Percentiles rank a stretch among this genome's conserved stretches.
Conservation (phyloP, 1,140 invertebrate genomes). For the Acromyrmex echinatior region DNA sequence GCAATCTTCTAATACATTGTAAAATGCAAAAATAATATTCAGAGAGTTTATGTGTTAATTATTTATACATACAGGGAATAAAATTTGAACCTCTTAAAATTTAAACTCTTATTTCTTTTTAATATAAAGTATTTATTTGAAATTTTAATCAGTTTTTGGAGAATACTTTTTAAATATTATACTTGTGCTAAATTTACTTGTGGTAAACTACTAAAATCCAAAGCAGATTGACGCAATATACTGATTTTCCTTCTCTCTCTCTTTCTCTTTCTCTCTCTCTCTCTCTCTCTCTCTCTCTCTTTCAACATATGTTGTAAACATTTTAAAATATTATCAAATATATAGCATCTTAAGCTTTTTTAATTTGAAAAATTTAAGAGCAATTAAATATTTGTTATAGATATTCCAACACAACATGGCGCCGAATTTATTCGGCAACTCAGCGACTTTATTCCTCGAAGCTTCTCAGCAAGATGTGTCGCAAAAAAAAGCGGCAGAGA, state of each 20-base stretch:
- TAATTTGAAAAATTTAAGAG: background rate
- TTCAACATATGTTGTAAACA: background rate
- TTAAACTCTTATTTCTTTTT: background rate
- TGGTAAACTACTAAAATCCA: background rate
- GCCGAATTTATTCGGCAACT: conserved; percentile 85
- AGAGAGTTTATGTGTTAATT: background rate
- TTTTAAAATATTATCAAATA: background rate
- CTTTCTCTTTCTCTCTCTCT: background rate
- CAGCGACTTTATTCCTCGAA: conserved; percentile 84
- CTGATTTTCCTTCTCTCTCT: background rate
- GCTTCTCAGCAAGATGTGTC: conserved; percentile 82
- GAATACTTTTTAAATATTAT: background rate
- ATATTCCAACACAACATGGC: conserved; percentile 81
- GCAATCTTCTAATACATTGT: background rate
- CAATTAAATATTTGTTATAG: conserved; percentile 57
- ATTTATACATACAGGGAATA: background rate
- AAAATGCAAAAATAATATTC: background rate
- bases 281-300: background rate
- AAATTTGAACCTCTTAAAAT: background rate
- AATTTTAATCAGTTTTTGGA: background rate
- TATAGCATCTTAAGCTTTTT: background rate
- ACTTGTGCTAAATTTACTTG: background rate
- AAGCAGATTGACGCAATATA: background rate
- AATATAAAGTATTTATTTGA: background rate
- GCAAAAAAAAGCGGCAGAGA: conserved; percentile 71